These are phyloP conservation scores for Melospiza georgiana DNA, from an alignment of 2,113 vertebrate genomes.

Conservation along the genomic window DNA sequence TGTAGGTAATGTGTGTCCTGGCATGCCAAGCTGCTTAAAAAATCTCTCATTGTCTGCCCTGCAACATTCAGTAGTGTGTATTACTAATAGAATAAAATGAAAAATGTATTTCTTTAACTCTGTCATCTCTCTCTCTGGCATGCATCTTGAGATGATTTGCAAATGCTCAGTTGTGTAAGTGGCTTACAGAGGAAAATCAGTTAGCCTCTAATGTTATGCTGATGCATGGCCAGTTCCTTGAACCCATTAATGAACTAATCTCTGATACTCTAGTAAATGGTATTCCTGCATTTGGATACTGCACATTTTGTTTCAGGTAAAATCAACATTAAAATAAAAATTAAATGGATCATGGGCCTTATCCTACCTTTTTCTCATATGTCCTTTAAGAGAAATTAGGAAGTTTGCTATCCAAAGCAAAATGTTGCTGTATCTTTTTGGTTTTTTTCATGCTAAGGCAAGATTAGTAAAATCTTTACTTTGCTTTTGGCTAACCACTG, in stretches of 20 bases:
- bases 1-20: background rate
- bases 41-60: background rate
- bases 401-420: background rate
- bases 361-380: background rate
- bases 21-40: slow-evolving; percentile 28
- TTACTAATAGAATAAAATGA: slow-evolving; percentile 68
- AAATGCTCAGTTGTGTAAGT: slow-evolving; percentile 58
- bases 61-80: slow-evolving; percentile 31
- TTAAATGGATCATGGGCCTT: background rate
- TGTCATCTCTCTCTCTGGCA: slow-evolving; percentile 54
- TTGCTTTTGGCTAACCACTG: background rate
- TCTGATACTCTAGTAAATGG: slow-evolving; percentile 47
- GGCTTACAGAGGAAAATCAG: slow-evolving; percentile 57
- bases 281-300: slow-evolving; percentile 10
- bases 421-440: background rate
- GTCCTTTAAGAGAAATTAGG: background rate
- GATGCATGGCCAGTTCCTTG: slow-evolving; percentile 65
- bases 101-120: slow-evolving; percentile 68
- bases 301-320: slow-evolving; percentile 55
- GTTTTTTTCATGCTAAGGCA: background rate
- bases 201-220: slow-evolving; percentile 71
- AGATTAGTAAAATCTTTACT: background rate
- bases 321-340: slow-evolving; percentile 40
- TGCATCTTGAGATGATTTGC: slow-evolving; percentile 69
- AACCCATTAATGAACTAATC: slow-evolving; percentile 73